Base-by-base conservation (phyloP, 2,888 invertebrate genomes). In the Seira sanloemensis region DNA sequence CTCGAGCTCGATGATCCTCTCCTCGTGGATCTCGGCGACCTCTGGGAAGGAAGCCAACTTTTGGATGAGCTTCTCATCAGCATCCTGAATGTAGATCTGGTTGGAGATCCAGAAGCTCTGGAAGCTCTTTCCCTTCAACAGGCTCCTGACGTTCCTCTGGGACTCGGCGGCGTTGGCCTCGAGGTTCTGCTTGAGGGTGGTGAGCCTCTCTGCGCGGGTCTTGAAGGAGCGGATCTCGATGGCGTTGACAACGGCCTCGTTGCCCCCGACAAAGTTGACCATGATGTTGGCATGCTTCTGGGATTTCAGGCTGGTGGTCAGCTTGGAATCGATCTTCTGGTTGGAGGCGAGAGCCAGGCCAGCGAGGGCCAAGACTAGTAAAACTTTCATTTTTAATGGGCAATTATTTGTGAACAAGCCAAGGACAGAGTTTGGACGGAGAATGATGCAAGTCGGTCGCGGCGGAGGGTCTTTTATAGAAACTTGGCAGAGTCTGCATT, bases 91-190 rank as follows among this genome's bases (percentile, higher is more conserved):
- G 66, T 2, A 72, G 9, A 79, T 66, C 23, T 79, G 66, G 23
- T 79, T 79, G 73, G 72, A 37, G 27, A 79, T 67, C 73, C 74
- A 74, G 68, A 67, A 74, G 27, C 67, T 67, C 1, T 46, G 2
- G 21, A 26, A 26, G 1, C 25, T 46, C 16, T 50, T 37, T 16
- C 0, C 2, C 7, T 71, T 78, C 23, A 78, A 62, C 9, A 78
- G 71, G 23, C 7, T 50, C 1, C 7, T 9, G 18, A 71, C 78
- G n/a, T 24, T 71, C 16, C 65, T 54, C 21, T 78, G 78, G 21
- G 78, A 69, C 23, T 5, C 1, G n/a, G 23, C 27, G 4, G 71
- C 24, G 9, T 23, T 25, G n/a, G n/a, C n/a, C 24, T 78, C 50
- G 5, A 71, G 71, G 9, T 27, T 1, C 1, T 58, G 5, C 16